These are phyloP conservation scores for Bos indicus DNA, from an alignment of 2,113 vertebrate species.

Conservation along the genomic window DNA sequence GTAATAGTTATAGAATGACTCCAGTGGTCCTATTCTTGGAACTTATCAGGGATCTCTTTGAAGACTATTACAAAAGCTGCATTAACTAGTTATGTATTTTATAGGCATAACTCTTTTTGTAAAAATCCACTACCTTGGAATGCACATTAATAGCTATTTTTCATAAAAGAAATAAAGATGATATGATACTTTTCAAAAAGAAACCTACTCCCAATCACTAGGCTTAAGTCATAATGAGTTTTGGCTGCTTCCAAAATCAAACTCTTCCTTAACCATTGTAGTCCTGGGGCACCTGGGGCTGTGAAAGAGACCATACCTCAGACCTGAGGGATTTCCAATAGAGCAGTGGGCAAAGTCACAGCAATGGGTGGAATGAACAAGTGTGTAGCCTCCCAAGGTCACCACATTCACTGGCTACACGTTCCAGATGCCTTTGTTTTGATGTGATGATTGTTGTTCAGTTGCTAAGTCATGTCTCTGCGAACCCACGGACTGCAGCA, in stretches of 20 bases:
- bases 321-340: not conserved
- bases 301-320: not conserved
- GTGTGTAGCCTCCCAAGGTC: not conserved
- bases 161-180: not conserved
- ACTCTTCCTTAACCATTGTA: not conserved
- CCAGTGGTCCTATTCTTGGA: not conserved
- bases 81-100: not conserved
- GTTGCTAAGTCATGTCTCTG: not conserved
- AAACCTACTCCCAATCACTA: not conserved
- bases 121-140: not conserved
- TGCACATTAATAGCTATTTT: not conserved
- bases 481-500: not conserved
- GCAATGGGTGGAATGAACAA: too few relatives aligned
- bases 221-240: not conserved
- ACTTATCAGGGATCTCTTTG: not conserved
- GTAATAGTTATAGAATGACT: not conserved
- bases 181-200: not conserved
- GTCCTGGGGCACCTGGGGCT: not conserved
- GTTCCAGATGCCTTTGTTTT: not conserved
- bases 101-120: not conserved
- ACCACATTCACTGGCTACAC: not conserved
- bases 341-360: not conserved
- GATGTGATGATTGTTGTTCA: not conserved
- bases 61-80: not conserved
- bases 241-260: not conserved